A percentile compares a stretch with the other conserved stretches of the same genome.
Evolutionary conservation across 1,140 invertebrate species (phyloP).

Genomic region (Agraylea sexmaculata): DNA sequence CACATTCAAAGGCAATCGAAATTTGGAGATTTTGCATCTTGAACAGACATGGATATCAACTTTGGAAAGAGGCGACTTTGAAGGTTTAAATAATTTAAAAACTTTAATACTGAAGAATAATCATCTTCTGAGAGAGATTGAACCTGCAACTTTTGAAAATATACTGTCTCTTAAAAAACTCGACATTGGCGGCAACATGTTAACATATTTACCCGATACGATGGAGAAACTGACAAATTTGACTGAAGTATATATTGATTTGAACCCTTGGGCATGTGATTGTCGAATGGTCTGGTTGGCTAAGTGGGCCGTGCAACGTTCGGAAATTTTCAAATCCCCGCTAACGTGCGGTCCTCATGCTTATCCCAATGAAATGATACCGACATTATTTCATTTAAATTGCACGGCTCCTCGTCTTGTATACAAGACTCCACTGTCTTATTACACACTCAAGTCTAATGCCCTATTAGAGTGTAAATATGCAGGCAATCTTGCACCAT

Average conservation of each 20-base stretch:
- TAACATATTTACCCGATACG: slow-evolving; percentile 59
- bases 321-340: slow-evolving; percentile 39
- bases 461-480: slow-evolving; percentile 69
- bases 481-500: slow-evolving; percentile 62
- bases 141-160: slow-evolving; percentile 46
- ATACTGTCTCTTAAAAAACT: slow-evolving; percentile 48
- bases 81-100: slow-evolving; percentile 45
- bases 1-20: slow-evolving; percentile 45
- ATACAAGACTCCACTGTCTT: slow-evolving; percentile 43
- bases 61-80: slow-evolving; percentile 42
- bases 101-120: slow-evolving; percentile 46
- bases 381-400: slow-evolving; percentile 53
- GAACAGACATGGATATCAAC: slow-evolving; percentile 46
- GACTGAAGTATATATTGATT: slow-evolving; percentile 50
- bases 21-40: slow-evolving; percentile 42
- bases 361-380: slow-evolving; percentile 52
- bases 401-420: slow-evolving; percentile 52
- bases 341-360: slow-evolving; percentile 48
- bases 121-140: slow-evolving; percentile 46
- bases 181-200: slow-evolving; percentile 60
- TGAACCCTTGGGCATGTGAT: slow-evolving; percentile 77
- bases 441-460: slow-evolving; percentile 48
- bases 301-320: slow-evolving; percentile 44
- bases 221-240: slow-evolving; percentile 51
- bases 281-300: slow-evolving; percentile 82